Base-by-base conservation (phyloP, 2,113 vertebrate species). In the Peromyscus californicus region DNA sequence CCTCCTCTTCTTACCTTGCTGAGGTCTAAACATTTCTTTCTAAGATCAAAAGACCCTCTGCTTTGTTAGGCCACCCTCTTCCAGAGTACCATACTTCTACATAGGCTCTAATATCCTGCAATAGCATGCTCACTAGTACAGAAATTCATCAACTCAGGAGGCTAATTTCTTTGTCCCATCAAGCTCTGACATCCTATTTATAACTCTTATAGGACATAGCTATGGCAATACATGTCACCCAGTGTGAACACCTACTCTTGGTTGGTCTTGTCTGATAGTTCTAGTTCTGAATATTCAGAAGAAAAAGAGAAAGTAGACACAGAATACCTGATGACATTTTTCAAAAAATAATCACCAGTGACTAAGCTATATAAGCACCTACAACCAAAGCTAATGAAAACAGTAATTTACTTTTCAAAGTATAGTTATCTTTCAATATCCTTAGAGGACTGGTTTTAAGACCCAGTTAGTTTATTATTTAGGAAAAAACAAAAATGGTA, bases 321-420 rank as follows among this genome's bases (percentile, higher is more conserved):
- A 21, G 36, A 94, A 76, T 17, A 89, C 76, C 17, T 51, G 54
- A 86, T 76, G 45, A 75, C 19, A 94, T 67, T 88, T 94, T n/a
- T 69, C 24, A 67, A 96, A 84, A 96, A 65, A 93, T 31, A 82
- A n/a, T 24, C 39, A 83, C 31, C 75, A 91, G n/a, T 90, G 67
- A 91, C 69, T 86, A 96, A 95, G 89, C n/a, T 94, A 54, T 70
- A 72, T 51, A 93, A 94, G n/a, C 5, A 87, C 21, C 54, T 84
- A 87, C 42, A 79, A 93, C 54, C 19, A 65, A 63, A 95, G 45
- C 51, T 88, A 96, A 95, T 89, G 90, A 91, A 96, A 95, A 85
- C 4, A 39, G 70, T 65, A 70, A 82, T 85, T 17, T 84, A 85
- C 22, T 94, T 96, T 74, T 94, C 76, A 94, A 88, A 96, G 3